Evolutionary conservation across 2,888 invertebrate genomes (phyloP), one percentile per base, ranked within the genome.

Genomic region (Synergus japonicus): DNA sequence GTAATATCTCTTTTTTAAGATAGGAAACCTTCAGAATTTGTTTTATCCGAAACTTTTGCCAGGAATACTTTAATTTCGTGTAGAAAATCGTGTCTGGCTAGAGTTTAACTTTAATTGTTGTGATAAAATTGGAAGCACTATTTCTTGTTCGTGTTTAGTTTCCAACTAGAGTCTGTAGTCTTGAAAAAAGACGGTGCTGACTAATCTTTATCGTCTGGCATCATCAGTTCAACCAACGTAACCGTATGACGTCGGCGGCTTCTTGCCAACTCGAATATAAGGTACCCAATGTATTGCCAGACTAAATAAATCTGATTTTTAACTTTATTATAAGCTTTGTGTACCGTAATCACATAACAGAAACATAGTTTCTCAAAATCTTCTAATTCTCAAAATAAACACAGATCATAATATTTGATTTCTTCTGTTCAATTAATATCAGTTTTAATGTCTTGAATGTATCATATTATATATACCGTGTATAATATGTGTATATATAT

Each of bases 211-310:
- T 79, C 73, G 49, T 79, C 76, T 66, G 78, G 78, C 84, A 83
- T 83, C 85, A 83, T 86, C 83, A 82, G 76, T 79, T 86, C 85
- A 85, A 86, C 85, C 82, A 76, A 80, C 81, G 81, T 85, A 86
- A 86, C 82, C 85, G 83, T 85, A 81, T 85, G 43, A 73, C 44
- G 76, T 79, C 49, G 83, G 67, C 83, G 87, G 86, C 84, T 83
- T 83, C 88, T 88, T 89, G 89, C 90, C 90, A 90, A 90, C 88
- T 90, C 90, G 90, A 90, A 22, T 22, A 90, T 89, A 90, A 89
- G 88, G 88, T 89, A 90, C 89, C 89, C 83, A 79, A 78, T 83
- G 82, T 80, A 54, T n/a, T 54, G 54, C 54, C 54, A 54, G 54
- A 54, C 54, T 54, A 54, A 54, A 54, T 54, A 54, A 54, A 54